A percentile compares a stretch with the other conserved stretches of the same genome.
Conservation (phyloP, 37 sponge, comb jelly and placozoan species). For the Spongilla lacustris region DNA sequence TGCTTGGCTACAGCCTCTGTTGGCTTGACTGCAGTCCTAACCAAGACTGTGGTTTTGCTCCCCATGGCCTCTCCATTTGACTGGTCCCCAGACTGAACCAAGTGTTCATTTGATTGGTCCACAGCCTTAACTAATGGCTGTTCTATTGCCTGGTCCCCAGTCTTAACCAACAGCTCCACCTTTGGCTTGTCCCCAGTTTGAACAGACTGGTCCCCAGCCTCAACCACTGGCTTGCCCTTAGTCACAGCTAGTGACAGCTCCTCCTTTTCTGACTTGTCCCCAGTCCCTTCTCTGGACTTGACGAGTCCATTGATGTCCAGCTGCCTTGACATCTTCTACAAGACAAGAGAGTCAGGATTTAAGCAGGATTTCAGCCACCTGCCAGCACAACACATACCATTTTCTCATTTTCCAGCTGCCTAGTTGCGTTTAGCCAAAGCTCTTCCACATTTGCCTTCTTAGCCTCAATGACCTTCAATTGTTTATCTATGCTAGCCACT, state of each 20-base stretch:
- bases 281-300: neutral
- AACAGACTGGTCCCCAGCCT: neutral
- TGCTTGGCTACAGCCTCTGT: neutral
- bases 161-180: neutral
- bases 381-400: neutral
- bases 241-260: neutral
- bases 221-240: neutral
- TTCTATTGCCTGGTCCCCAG: neutral
- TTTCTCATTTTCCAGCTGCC: neutral
- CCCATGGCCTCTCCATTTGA: neutral
- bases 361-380: too few relatives aligned
- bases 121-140: neutral
- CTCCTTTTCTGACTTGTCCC: neutral
- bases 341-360: neutral
- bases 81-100: neutral
- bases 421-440: constrained; percentile 23
- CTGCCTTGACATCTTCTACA: neutral
- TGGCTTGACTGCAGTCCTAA: neutral
- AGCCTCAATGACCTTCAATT: neutral
- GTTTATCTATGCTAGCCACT: neutral
- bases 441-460: constrained; percentile 5
- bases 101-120: neutral
- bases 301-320: neutral
- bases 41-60: neutral
- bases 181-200: neutral